Base-by-base conservation (phyloP, 2,113 vertebrate genomes). In the Proterorhinus semilunaris region DNA sequence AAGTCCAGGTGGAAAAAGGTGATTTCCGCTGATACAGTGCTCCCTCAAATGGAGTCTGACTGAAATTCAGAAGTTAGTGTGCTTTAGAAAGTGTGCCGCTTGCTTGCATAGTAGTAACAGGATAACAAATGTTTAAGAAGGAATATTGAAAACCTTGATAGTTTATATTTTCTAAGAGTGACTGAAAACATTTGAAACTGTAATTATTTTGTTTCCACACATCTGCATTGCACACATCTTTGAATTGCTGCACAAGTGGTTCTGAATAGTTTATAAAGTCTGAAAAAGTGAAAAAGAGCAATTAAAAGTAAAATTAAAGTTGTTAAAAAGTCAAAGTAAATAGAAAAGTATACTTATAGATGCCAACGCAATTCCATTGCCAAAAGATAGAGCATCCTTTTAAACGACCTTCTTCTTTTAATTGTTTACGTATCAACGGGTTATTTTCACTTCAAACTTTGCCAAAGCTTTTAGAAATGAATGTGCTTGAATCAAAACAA, bases 381-480 rank as follows among this genome's bases (percentile, higher is more conserved):
- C 58, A 61, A 61, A 61, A n/a, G 36, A 44, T 42, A 61, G 58
- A 44, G 58, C 58, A 61, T 61, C 42, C 36, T 42, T 61, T 45
- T 13, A 61, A 44, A 45, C 13, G 58, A 44, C 58, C 58, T 61
- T 61, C 58, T 61, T 12, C 13, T 61, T 44, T 61, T 16, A 44
- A 45, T 13, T 13, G 58, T 61, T 61, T 61, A 61, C 44, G 42
- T 61, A 44, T 61, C 58, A 45, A 9, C 7, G 15, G 7, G 42
- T 61, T 61, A 61, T 61, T 61, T 61, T 61, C 42, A 44, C 58
- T 45, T n/a, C 15, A 61, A 61, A 61, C 42, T 44, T 61, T 61
- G 42, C 42, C 58, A 45, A 44, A 61, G 58, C 42, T 61, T 61
- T 61, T 44, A 9, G 15, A 50, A 43, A 61, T 58, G 13, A 61